A percentile compares a stretch with the other conserved stretches of the same genome.
These are phyloP conservation scores for Mesochorus sp. DNA, from an alignment of 2,888 invertebrate species.

Conservation along the genomic window DNA sequence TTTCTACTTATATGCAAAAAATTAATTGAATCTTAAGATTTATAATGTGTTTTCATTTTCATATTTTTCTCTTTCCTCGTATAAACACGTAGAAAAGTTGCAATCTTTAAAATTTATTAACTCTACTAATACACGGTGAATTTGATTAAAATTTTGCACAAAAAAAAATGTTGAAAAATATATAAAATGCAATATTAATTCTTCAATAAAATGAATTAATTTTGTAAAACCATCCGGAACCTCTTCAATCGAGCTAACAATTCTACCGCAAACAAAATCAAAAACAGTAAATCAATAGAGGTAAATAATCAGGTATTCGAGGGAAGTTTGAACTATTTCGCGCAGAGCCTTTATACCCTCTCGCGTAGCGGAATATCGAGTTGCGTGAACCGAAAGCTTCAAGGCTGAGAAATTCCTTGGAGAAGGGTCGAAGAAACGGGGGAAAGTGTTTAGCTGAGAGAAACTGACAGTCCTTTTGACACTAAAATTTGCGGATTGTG, in stretches of 20 bases:
- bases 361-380: background rate
- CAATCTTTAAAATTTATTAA: too few relatives aligned
- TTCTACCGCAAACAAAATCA: constrained; percentile 3
- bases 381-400: constrained; percentile 40
- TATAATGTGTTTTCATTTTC: too few relatives aligned
- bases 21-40: too few relatives aligned
- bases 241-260: background rate
- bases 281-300: constrained; percentile 31
- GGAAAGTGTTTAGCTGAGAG: constrained; percentile 39
- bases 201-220: too few relatives aligned
- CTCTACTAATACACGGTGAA: too few relatives aligned
- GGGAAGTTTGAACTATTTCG: constrained; percentile 19
- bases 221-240: too few relatives aligned
- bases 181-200: too few relatives aligned
- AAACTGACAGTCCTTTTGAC: constrained; percentile 50
- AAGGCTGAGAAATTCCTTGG: constrained; percentile 52
- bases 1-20: too few relatives aligned
- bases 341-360: background rate
- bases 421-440: constrained; percentile 42
- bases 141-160: too few relatives aligned
- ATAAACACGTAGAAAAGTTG: too few relatives aligned
- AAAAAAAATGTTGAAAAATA: too few relatives aligned
- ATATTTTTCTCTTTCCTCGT: too few relatives aligned
- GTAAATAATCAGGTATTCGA: constrained; percentile 27
- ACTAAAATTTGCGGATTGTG: constrained; percentile 45